Conservation (phyloP, 1,140 invertebrate species). For the Lucilia sericata region DNA sequence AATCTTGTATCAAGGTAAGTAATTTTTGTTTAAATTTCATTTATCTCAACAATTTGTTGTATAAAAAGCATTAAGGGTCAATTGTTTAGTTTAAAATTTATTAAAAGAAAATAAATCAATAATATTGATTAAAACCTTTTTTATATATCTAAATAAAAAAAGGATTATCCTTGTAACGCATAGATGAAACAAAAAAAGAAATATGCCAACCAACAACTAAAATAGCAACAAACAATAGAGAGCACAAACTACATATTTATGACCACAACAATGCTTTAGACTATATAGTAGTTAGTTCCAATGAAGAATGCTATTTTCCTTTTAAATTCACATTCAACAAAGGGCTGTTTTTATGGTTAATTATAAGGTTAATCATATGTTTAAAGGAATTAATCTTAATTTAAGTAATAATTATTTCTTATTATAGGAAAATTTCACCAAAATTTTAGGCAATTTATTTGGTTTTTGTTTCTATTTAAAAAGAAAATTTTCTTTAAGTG, state of each 20-base stretch:
- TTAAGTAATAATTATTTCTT: too few species aligned
- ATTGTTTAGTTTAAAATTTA: background rate
- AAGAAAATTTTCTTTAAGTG: background rate
- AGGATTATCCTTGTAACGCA: slow-evolving; percentile 34
- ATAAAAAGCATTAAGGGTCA: background rate
- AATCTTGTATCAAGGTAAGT: slow-evolving; percentile 66
- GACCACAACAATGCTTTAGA: background rate
- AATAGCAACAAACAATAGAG: background rate
- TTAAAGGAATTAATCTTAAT: too few species aligned
- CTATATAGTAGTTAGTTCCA: background rate
- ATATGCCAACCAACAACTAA: background rate
- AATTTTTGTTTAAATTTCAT: background rate
- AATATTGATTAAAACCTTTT: slow-evolving; percentile 33
- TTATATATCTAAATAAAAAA: background rate
- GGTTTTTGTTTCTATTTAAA: too few species aligned
- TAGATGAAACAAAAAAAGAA: background rate
- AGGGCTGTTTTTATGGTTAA: too few species aligned
- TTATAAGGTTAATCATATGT: too few species aligned
- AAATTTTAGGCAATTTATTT: too few species aligned
- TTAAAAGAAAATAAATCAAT: slow-evolving; percentile 28
- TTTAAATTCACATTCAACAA: too few species aligned
- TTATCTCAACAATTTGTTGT: background rate
- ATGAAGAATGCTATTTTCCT: background rate
- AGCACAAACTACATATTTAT: background rate
- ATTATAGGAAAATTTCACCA: too few species aligned